These are phyloP conservation scores for Drosophila rubida DNA, from an alignment of 2,888 invertebrate genomes.

Conservation along the genomic window DNA sequence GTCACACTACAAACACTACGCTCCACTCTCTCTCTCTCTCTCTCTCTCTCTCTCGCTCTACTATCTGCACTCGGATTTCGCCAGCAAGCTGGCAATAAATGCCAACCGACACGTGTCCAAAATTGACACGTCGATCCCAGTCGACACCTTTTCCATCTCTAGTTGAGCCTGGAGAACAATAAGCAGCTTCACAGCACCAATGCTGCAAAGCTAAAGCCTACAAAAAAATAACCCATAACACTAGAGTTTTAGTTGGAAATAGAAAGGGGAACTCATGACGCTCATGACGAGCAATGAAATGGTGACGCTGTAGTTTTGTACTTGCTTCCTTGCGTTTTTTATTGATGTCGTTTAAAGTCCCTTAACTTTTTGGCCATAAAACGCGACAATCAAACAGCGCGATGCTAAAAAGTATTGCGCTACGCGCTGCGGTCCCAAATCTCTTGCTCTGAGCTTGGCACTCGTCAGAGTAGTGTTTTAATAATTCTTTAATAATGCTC, in stretches of 20 bases:
- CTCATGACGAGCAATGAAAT: conserved; percentile 50
- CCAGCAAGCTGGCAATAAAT: conserved; percentile 53
- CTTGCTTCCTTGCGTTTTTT: conserved; percentile 45
- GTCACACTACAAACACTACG: not conserved
- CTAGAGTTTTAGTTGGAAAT: conserved; percentile 37
- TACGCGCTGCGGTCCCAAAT: conserved; percentile 4
- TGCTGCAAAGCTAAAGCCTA: conserved; percentile 18
- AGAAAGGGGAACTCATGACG: conserved; percentile 19
- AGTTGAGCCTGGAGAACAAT: conserved; percentile 14
- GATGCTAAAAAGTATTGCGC: conserved; percentile 37
- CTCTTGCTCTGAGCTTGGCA: not conserved
- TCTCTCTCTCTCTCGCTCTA: too few species aligned
- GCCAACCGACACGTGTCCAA: conserved; percentile 47
- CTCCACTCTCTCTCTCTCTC: too few species aligned
- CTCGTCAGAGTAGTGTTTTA: not conserved
- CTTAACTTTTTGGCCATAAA: conserved; percentile 58
- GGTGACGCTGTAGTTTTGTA: conserved; percentile 46
- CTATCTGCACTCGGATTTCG: conserved; percentile 49
- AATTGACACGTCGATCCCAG: conserved; percentile 43
- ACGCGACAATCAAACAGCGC: conserved; percentile 49
- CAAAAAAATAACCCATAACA: conserved; percentile 6
- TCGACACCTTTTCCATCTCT: conserved; percentile 49
- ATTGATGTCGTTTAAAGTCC: conserved; percentile 62
- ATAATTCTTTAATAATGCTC: not conserved
- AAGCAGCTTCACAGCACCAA: conserved; percentile 11